Conservation (phyloP, 2,888 invertebrate species). For the Sabellastarte sp. region DNA sequence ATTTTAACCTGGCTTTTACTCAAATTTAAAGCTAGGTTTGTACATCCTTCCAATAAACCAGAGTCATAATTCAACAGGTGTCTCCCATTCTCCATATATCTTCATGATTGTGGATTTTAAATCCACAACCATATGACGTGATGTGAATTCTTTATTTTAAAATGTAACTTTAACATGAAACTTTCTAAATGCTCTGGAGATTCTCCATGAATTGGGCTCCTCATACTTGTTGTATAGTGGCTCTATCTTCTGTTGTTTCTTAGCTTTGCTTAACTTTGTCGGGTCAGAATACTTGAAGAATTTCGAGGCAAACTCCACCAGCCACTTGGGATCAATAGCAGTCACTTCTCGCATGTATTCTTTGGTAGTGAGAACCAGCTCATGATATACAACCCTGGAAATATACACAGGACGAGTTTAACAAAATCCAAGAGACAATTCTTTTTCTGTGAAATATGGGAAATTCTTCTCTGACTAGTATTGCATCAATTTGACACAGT, state of each 20-base stretch:
- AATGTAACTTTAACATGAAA: conserved; percentile 60
- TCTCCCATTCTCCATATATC: too few species aligned
- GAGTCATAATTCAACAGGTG: too few species aligned
- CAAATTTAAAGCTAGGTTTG: too few species aligned
- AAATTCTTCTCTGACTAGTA: too few species aligned
- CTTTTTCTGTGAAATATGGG: too few species aligned
- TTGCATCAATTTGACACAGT: too few species aligned
- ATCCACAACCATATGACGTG: too few species aligned
- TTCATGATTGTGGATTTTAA: too few species aligned
- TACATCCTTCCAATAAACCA: too few species aligned
- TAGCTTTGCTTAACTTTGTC: conserved; percentile 96
- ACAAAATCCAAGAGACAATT: too few species aligned
- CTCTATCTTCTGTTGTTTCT: conserved; percentile 97
- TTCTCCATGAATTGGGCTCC: conserved; percentile 98
- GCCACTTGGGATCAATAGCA: conserved; percentile 69
- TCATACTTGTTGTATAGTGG: conserved; percentile 98
- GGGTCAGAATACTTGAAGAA: conserved; percentile 99
- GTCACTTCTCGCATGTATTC: conserved; percentile 97
- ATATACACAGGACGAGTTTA: background rate
- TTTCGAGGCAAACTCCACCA: conserved; percentile 98
- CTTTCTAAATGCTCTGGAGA: conserved; percentile 68
- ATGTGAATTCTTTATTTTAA: too few species aligned
- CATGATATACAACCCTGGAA: conserved; percentile 92
- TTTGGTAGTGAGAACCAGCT: conserved; percentile 96
- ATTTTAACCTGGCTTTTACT: too few species aligned